Evolutionary conservation across 2,113 vertebrate species (phyloP), one percentile per base, ranked within the genome.

Genomic region (Sinocyclocheilus grahami): DNA sequence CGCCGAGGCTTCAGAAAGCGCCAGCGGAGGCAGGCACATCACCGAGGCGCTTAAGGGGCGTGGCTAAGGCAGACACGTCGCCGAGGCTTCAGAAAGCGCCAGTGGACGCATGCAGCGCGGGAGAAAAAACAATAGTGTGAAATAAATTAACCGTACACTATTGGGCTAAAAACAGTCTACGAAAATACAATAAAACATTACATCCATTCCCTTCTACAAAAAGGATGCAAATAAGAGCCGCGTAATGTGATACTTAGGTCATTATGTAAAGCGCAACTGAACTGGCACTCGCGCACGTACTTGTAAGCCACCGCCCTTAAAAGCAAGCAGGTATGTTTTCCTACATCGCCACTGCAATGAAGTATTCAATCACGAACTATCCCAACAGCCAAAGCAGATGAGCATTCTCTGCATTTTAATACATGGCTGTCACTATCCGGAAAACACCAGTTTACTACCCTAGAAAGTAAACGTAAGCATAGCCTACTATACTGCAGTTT

Each of bases 231-330:
- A 82, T 30, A 10, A 22, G 16, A 71, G 11, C 13, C 37, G n/a
- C 84, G 93, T 87, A 89, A 93, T 87, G 85, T 87, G 91, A 94
- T 90, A 86, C 85, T 89, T 89, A 89, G 88, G 87, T 93, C 91
- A 93, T 94, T 91, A 92, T 91, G 91, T 92, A 93, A 93, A 87
- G 72, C 63, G 78, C 89, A 87, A 82, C 51, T 90, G 88, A 87
- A 82, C 46, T 91, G 88, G 90, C 91, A 88, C 89, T 84, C 90
- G 85, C 83, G 65, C 86, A 86, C 88, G 24, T 62, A 53, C 86
- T 33, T 67, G 48, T 53, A 62, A 86, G 95, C 93, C 94, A 93
- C 95, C 94, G 95, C 94, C 95, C 94, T 95, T 91, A 67, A 74
- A 18, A 58, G 30, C 78, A 77, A 75, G 69, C 82, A 84, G 30